phyloP scores from a whole-genome alignment of 1,140 invertebrate species.

The Drosophila aff. region DNA sequence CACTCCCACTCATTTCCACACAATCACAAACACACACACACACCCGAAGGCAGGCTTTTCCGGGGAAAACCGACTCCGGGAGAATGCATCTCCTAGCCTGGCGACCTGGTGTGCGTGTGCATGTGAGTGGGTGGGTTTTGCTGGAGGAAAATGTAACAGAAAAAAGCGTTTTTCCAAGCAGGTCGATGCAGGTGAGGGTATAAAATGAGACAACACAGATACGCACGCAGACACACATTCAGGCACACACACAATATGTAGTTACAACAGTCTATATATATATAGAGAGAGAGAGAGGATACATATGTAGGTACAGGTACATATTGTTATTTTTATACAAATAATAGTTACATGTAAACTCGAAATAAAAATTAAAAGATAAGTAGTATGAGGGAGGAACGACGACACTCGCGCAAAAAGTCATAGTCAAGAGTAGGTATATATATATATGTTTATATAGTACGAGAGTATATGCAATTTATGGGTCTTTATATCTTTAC shows the following conservation, averaged over 20 bases:
- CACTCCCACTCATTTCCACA: slow-evolving; percentile 2
- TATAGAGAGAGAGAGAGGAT: neutral
- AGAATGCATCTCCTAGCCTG: slow-evolving; percentile 17
- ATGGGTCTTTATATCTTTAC: slow-evolving; percentile 41
- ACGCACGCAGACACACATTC: slow-evolving; percentile 30
- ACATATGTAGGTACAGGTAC: slow-evolving; percentile 49
- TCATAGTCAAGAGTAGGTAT: slow-evolving; percentile 31
- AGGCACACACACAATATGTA: slow-evolving; percentile 42
- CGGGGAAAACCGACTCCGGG: neutral
- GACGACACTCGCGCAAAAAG: slow-evolving; percentile 41
- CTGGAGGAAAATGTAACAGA: slow-evolving; percentile 29
- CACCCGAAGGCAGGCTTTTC: neutral
- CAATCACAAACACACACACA: neutral
- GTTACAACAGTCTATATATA: slow-evolving; percentile 41
- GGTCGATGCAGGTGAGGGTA: slow-evolving; percentile 39
- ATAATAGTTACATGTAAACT: slow-evolving; percentile 39
- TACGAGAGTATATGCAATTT: slow-evolving; percentile 37
- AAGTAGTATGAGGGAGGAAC: slow-evolving; percentile 34
- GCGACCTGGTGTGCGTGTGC: neutral
- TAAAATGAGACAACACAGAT: slow-evolving; percentile 50
- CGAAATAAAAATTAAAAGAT: slow-evolving; percentile 50
- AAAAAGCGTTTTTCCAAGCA: slow-evolving; percentile 42
- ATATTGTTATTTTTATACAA: slow-evolving; percentile 49
- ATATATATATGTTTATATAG: slow-evolving; percentile 35
- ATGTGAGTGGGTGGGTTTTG: slow-evolving; percentile 1